Base-by-base conservation (phyloP, 2,888 invertebrate species). In the Leucania comma region DNA sequence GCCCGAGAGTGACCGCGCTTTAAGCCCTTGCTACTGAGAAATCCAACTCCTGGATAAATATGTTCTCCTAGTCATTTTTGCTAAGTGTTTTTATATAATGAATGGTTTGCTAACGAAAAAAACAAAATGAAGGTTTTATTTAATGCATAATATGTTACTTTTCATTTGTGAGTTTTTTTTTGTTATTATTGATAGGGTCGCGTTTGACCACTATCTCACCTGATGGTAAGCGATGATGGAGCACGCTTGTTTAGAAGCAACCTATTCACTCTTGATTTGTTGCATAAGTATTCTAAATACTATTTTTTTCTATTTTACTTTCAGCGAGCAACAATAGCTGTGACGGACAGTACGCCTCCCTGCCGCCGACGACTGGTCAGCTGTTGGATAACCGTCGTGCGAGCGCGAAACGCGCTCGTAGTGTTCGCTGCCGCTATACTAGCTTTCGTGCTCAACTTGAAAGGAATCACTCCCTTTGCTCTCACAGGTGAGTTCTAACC, bases 391-490 rank as follows among this genome's bases (percentile, higher is more conserved):
- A 90, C 93, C 85, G 83, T 97, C 20, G 97, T 97, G 1, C 94
- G 98, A 32, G 97, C 97, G 0, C 96, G 98, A 69, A 98, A 98
- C 93, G 98, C 98, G 0, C 90, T 98, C 20, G 97, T 98, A 2
- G 98, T 99, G 26, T 94, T 98, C 64, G 87, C 96, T 1, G 97
- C 97, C 8, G 97, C 97, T 2, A 76, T 97, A 1, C 84, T 98
- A 32, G 98, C 98, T 0, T 95, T 89, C 70, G 72, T 84, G 0
- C 83, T 96, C 51, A 80, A 90, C 17, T 3, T 78, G 12, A 97
- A 96, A 81, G 93, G 97, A 0, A 74, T 93, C 0, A 88, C 95
- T 59, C 97, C 98, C 0, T 98, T 98, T 84, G 95, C 96, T 60
- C 93, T 98, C n/a, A 98, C 97, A 60, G 97, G 98, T 93, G 82